Conservation (phyloP, 1,140 invertebrate species). For the Glossosoma conforme region DNA sequence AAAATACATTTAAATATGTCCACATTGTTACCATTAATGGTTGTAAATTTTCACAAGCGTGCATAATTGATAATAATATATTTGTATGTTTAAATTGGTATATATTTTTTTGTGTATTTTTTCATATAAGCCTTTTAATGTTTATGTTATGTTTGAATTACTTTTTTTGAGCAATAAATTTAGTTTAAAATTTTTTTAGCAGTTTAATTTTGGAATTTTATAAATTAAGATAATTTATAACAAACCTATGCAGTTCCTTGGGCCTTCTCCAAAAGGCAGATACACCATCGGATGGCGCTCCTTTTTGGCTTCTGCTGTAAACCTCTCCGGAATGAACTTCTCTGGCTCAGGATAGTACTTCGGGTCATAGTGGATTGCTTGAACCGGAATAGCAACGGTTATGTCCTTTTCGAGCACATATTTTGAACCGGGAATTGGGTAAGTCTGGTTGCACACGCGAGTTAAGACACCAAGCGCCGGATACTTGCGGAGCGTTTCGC, state of each 20-base stretch:
- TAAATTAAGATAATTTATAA: neutral
- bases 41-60: neutral
- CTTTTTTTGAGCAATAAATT: neutral
- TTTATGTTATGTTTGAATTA: neutral
- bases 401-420: slow-evolving; percentile 13
- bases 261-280: slow-evolving; percentile 25
- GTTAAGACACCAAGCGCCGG: slow-evolving; percentile 3
- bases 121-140: no score
- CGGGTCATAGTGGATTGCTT: slow-evolving; percentile 17
- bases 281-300: slow-evolving; percentile 14
- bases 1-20: neutral
- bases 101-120: no score
- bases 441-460: slow-evolving; percentile 6
- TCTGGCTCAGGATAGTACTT: slow-evolving; percentile 25
- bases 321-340: slow-evolving; percentile 24
- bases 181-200: neutral
- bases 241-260: slow-evolving; percentile 20
- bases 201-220: neutral
- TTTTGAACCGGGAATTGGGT: slow-evolving; percentile 13
- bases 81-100: no score
- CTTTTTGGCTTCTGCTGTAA: slow-evolving; percentile 9
- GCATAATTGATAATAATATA: neutral
- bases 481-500: slow-evolving; percentile 16
- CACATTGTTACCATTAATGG: neutral
- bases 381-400: slow-evolving; percentile 17